Percentiles rank a stretch among this genome's conserved stretches.
phyloP scores from a whole-genome alignment of 2,113 vertebrate genomes.

The Chionomys nivalis region DNA sequence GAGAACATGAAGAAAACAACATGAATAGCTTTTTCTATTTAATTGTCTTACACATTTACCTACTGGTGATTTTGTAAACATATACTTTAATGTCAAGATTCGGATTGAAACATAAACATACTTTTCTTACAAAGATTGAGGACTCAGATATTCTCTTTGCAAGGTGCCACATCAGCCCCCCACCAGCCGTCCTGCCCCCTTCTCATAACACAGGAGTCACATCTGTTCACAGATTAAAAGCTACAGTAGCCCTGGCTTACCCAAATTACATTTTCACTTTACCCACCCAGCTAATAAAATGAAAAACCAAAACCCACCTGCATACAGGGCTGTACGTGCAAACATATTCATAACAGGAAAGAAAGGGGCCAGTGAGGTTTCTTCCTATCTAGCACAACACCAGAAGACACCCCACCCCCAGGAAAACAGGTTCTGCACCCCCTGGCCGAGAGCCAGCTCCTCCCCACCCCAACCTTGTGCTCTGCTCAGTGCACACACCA shows the following conservation, averaged over 20 bases:
- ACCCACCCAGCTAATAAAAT: slow-evolving; percentile 41
- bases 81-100: slow-evolving; percentile 80
- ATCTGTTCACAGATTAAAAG: slow-evolving; percentile 30
- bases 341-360: slow-evolving; percentile 19
- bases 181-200: neutral
- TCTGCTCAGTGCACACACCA: slow-evolving; percentile 34
- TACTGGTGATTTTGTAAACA: slow-evolving; percentile 78
- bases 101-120: slow-evolving; percentile 80
- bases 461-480: slow-evolving; percentile 10
- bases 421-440: neutral
- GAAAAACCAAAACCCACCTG: slow-evolving; percentile 34
- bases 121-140: slow-evolving; percentile 77
- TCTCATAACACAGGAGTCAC: neutral
- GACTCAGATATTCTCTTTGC: slow-evolving; percentile 71
- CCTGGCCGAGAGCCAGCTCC: neutral
- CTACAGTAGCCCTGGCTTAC: slow-evolving; percentile 7
- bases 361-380: slow-evolving; percentile 40
- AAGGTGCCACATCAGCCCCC: slow-evolving; percentile 66
- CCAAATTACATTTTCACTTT: neutral
- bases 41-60: slow-evolving; percentile 68
- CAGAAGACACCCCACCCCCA: slow-evolving; percentile 51
- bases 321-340: slow-evolving; percentile 58
- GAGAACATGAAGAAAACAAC: slow-evolving; percentile 56
- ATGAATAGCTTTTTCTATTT: slow-evolving; percentile 62
- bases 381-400: slow-evolving; percentile 38